Conservation (phyloP, 2,888 invertebrate species). For the Saturnia pavonia region DNA sequence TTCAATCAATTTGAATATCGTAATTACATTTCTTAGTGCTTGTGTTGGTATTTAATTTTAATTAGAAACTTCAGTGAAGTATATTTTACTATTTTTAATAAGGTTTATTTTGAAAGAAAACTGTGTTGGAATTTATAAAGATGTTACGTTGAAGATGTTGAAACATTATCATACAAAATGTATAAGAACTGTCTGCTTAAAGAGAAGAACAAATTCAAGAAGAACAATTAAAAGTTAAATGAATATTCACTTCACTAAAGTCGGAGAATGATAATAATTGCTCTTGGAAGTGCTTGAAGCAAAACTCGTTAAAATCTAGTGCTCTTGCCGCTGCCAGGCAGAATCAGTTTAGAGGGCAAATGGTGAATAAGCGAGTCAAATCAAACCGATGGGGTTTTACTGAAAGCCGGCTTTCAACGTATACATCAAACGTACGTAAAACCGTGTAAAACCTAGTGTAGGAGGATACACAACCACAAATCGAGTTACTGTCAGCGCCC, state of each 20-base stretch:
- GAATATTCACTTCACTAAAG: conserved; percentile 50
- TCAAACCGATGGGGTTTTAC: conserved; percentile 28
- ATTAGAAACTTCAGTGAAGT: neutral
- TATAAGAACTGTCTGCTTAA: neutral
- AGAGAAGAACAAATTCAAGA: conserved; percentile 21
- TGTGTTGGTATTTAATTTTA: neutral
- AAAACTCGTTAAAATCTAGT: conserved; percentile 73
- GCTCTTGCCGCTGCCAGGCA: conserved; percentile 48
- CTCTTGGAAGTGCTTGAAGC: conserved; percentile 55
- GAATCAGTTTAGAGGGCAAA: conserved; percentile 27
- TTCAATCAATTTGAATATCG: neutral
- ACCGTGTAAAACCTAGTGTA: neutral
- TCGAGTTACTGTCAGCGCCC: neutral
- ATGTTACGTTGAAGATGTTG: neutral
- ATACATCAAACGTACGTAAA: neutral
- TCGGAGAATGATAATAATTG: conserved; percentile 54
- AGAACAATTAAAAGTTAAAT: conserved; percentile 54
- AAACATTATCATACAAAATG: neutral
- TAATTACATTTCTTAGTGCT: neutral
- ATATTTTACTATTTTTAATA: neutral
- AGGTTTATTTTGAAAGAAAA: neutral
- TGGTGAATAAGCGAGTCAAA: conserved; percentile 30
- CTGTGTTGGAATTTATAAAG: neutral
- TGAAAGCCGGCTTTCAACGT: conserved; percentile 17
- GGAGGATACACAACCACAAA: neutral